Evolutionary conservation across 37 sponge, comb jelly and placozoan genomes (phyloP), one percentile per base, ranked within the genome.

Genomic region (Eunapius fragilis): DNA sequence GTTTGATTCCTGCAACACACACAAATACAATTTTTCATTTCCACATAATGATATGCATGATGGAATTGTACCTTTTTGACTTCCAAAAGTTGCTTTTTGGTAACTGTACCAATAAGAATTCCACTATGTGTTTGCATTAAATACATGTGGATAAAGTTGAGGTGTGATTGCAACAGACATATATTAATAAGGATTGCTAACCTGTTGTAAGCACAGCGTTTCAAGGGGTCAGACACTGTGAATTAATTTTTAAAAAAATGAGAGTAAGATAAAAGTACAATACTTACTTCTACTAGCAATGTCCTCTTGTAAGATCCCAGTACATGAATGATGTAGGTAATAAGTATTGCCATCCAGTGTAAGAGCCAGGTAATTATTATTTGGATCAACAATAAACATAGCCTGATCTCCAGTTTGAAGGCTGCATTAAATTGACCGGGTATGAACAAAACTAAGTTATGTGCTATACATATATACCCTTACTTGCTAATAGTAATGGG

Each of bases 291-390:
- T 58, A 58, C 58, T 58, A 11, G 17, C 41, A 41, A 41, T 4
- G 58, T 58, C 58, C 6, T 58, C 58, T 1, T 58, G 58, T 10
- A 17, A 58, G 22, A 1, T 31, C 0, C 45, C 0, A 3, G 75
- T 67, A 68, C 79, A 81, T 33, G 32, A 49, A 2, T 87, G 70
- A 58, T 84, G 74, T 37, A 91, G 80, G 85, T 91, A 91, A 74
- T 91, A 91, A 24, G 76, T 84, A 33, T 74, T 83, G 19, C 69
- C 72, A 67, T 91, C 92, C 68, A 87, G 27, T 25, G 80, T 74
- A 75, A 91, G 50, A 22, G 92, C 92, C 31, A 91, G 76, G 28
- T 87, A 83, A 85, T 91, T 91, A 24, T 38, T 34, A 35, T 70
- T 72, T 0, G 72, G 35, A 81, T 91, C 92, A 2, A 31, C 35